phyloP scores from a whole-genome alignment of 1,140 invertebrate species.

The Heliconius nattereri region DNA sequence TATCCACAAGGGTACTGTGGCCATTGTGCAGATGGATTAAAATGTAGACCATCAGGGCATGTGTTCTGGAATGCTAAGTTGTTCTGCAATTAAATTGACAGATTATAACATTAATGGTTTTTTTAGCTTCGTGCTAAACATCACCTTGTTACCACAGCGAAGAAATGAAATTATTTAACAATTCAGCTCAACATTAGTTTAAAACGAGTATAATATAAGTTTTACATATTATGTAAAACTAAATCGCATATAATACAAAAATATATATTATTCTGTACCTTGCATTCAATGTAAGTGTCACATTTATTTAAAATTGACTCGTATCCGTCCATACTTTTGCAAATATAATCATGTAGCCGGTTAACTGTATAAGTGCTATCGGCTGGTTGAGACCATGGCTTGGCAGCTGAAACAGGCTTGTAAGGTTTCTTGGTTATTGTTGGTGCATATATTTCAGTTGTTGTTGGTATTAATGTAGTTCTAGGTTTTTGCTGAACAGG shows the following conservation, averaged over 20 bases:
- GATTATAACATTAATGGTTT: neutral
- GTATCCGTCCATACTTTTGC: constrained; percentile 45
- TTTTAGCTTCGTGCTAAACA: too few relatives aligned
- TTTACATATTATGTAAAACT: neutral
- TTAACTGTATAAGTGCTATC: neutral
- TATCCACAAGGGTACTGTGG: constrained; percentile 56
- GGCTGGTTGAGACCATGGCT: neutral
- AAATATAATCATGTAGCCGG: constrained; percentile 42
- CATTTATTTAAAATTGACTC: constrained; percentile 51
- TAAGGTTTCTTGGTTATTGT: neutral
- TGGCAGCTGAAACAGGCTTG: neutral
- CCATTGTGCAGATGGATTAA: constrained; percentile 48
- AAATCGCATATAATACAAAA: neutral
- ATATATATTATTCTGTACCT: constrained; percentile 42
- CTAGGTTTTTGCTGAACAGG: neutral
- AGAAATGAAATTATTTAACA: too few relatives aligned
- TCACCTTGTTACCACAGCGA: too few relatives aligned
- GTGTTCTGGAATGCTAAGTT: constrained; percentile 38
- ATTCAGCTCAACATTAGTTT: too few relatives aligned
- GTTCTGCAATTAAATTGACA: constrained; percentile 47
- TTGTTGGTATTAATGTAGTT: neutral
- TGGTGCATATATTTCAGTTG: neutral
- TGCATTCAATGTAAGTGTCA: constrained; percentile 58
- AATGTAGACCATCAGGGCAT: constrained; percentile 60
- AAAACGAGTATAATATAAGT: neutral